Percentiles rank a stretch among this genome's conserved stretches.
Conservation (phyloP, 2,113 vertebrate genomes). For the Macquaria australasica region DNA sequence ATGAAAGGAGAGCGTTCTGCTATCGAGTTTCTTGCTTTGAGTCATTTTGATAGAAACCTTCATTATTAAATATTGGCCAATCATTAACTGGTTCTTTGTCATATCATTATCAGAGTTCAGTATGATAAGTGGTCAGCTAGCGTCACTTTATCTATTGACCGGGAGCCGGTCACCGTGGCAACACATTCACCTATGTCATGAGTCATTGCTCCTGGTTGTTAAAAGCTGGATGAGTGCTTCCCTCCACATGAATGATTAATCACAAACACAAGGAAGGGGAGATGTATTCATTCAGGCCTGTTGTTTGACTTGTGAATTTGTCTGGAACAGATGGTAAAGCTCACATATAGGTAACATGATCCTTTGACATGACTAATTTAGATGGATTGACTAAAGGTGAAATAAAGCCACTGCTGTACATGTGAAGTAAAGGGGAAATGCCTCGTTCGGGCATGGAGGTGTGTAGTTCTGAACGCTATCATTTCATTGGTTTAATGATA, state of each 20-base stretch:
- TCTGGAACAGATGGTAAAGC: constrained; percentile 31
- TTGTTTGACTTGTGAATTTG: constrained; percentile 26
- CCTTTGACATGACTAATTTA: constrained; percentile 18
- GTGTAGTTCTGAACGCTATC: background rate
- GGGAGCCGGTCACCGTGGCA: constrained; percentile 39
- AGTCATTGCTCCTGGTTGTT: constrained; percentile 43
- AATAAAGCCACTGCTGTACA: constrained; percentile 2
- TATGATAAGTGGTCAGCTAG: constrained; percentile 18
- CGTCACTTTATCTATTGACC: constrained; percentile 12
- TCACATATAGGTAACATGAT: constrained; percentile 13
- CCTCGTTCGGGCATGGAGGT: background rate
- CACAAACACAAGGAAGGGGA: constrained; percentile 26
- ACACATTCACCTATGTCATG: constrained; percentile 31
- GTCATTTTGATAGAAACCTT: background rate
- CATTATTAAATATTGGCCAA: constrained; percentile 32
- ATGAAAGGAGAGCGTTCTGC: constrained; percentile 16
- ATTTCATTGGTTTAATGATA: background rate
- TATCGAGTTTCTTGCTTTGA: background rate
- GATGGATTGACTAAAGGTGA: background rate
- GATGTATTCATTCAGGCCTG: constrained; percentile 25
- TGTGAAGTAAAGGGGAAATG: constrained; percentile 2
- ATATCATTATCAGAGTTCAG: constrained; percentile 22
- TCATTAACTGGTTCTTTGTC: constrained; percentile 42
- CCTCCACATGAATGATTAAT: constrained; percentile 72
- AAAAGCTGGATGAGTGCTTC: constrained; percentile 46